phyloP scores from a whole-genome alignment of 2,797 vertebrate genomes.

The Acipenser ruthenus region DNA sequence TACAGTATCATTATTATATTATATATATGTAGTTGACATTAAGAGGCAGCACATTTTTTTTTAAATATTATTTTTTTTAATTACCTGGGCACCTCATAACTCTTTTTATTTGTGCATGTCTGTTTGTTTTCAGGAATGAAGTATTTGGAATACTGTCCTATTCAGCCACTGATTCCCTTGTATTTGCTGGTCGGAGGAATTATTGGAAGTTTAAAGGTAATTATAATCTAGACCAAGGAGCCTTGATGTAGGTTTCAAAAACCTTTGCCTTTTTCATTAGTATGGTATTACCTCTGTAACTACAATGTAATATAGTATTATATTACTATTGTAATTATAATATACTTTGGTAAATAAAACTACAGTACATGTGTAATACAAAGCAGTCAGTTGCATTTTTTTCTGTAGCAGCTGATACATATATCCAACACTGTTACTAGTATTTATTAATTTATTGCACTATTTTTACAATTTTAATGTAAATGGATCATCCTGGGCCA shows the following conservation, averaged over 20 bases:
- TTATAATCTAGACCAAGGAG: too few species aligned
- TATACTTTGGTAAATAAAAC: background rate
- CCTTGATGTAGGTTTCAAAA: background rate
- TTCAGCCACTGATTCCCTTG: slow-evolving; percentile 51
- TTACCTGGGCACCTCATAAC: too few species aligned
- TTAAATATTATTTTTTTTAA: slow-evolving; percentile 5
- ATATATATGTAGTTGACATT: background rate
- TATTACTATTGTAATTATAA: background rate
- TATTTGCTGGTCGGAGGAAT: slow-evolving; percentile 52
- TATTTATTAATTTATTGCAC: too few species aligned
- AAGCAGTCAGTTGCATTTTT: background rate
- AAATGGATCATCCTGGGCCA: too few species aligned
- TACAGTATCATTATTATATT: too few species aligned
- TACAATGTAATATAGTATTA: background rate
- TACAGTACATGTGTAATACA: background rate
- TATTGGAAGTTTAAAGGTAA: slow-evolving; percentile 54
- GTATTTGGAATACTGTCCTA: slow-evolving; percentile 49
- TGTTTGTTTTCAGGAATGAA: slow-evolving; percentile 45
- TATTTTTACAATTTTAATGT: too few species aligned
- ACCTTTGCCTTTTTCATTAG: background rate
- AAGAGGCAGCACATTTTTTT: slow-evolving; percentile 10
- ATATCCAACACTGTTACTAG: too few species aligned
- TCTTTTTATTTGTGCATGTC: too few species aligned
- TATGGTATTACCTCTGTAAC: background rate
- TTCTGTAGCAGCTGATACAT: background rate